Conservation (phyloP, 2,888 invertebrate genomes). For the Andrena bicolor region DNA sequence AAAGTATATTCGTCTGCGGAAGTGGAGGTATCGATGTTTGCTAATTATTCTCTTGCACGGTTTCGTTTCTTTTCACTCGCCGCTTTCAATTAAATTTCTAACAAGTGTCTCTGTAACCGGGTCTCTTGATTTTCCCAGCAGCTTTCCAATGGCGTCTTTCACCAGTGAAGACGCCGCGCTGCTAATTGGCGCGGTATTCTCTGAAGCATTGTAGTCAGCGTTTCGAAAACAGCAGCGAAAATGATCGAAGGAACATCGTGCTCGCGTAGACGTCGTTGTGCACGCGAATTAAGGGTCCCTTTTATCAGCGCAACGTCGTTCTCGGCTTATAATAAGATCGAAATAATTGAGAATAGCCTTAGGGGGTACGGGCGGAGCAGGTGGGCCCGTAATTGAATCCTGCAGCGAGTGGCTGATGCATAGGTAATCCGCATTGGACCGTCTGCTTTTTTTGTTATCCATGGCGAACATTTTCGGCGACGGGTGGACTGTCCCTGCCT, state of each 20-base stretch:
- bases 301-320: background rate
- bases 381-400: conserved; percentile 62
- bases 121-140: background rate
- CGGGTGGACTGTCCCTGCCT: conserved; percentile 61
- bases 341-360: conserved; percentile 25
- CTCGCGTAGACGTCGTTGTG: background rate
- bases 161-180: background rate
- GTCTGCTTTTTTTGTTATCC: conserved; percentile 76
- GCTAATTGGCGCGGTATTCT: background rate
- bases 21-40: too few relatives aligned
- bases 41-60: too few relatives aligned
- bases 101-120: background rate
- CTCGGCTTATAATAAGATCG: conserved; percentile 13
- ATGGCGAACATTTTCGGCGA: conserved; percentile 73
- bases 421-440: conserved; percentile 59
- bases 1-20: background rate
- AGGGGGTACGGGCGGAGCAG: background rate
- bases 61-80: background rate
- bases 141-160: background rate
- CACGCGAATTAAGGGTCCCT: background rate
- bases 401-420: conserved; percentile 60
- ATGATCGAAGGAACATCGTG: background rate
- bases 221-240: background rate
- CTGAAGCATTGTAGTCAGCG: background rate
- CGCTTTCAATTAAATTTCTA: too few relatives aligned